phyloP scores from a whole-genome alignment of 1,140 invertebrate species.

The Pogonus chalceus region DNA sequence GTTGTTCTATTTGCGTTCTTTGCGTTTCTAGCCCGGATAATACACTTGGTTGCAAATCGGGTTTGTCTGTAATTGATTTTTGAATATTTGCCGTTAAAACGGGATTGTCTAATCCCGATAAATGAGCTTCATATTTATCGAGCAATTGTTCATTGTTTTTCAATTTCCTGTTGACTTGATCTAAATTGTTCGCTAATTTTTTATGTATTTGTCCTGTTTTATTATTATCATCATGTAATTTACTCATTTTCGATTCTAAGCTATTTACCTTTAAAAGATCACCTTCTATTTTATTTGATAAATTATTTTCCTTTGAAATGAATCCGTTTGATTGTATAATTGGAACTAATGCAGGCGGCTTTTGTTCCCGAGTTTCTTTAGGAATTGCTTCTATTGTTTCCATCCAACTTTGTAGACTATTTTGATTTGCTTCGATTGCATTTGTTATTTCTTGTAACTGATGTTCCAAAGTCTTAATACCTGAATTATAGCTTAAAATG shows the following conservation, averaged over 20 bases:
- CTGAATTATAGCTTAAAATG: no score
- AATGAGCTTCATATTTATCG: constrained; percentile 42
- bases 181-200: constrained; percentile 26
- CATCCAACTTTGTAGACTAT: constrained; percentile 44
- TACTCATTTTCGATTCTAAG: constrained; percentile 40
- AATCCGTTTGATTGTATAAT: constrained; percentile 24
- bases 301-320: constrained; percentile 32
- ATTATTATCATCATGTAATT: constrained; percentile 34
- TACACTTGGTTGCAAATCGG: constrained; percentile 37
- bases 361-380: neutral
- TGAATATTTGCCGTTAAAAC: constrained; percentile 39
- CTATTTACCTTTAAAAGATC: constrained; percentile 42
- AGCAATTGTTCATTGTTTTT: constrained; percentile 39
- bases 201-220: constrained; percentile 27
- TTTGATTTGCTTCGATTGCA: constrained; percentile 52
- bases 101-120: constrained; percentile 42
- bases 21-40: constrained; percentile 23
- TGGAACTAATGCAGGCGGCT: constrained; percentile 24
- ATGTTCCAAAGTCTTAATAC: no score
- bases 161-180: constrained; percentile 28
- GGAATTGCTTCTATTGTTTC: neutral
- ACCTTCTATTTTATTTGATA: constrained; percentile 43
- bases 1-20: constrained; percentile 21
- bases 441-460: constrained; percentile 59
- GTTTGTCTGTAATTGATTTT: constrained; percentile 21